These are phyloP conservation scores for Caenorhabditis briggsae DNA, from an alignment of 1,140 invertebrate species.

Conservation along the genomic window DNA sequence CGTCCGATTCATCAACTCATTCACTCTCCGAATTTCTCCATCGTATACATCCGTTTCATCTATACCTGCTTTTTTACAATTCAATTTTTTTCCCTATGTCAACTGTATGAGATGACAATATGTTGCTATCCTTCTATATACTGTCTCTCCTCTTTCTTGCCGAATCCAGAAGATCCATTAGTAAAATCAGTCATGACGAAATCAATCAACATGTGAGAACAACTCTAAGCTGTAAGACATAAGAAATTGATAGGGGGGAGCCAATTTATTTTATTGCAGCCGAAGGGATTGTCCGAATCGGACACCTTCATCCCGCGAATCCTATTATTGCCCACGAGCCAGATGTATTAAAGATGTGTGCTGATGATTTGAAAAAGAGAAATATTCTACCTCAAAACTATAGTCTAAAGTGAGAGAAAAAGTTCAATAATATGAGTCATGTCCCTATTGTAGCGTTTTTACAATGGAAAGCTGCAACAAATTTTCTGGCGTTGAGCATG, in stretches of 20 bases:
- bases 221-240: slow-evolving; percentile 29
- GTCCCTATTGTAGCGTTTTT: slow-evolving; percentile 67
- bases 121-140: neutral
- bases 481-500: slow-evolving; percentile 76
- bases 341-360: slow-evolving; percentile 75
- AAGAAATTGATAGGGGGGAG: too few relatives aligned
- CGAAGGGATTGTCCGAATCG: slow-evolving; percentile 72
- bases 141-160: neutral
- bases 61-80: neutral
- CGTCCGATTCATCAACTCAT: slow-evolving; percentile 25
- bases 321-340: slow-evolving; percentile 77
- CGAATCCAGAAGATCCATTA: slow-evolving; percentile 41
- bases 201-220: slow-evolving; percentile 41
- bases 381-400: slow-evolving; percentile 74
- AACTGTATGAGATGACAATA: slow-evolving; percentile 13
- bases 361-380: slow-evolving; percentile 73
- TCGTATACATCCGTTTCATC: neutral
- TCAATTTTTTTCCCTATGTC: neutral
- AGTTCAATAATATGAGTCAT: neutral
- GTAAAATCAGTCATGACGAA: slow-evolving; percentile 43
- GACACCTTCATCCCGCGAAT: slow-evolving; percentile 75
- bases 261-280: slow-evolving; percentile 21
- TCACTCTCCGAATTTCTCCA: slow-evolving; percentile 11
- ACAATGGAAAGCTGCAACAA: slow-evolving; percentile 78
- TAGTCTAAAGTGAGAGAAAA: slow-evolving; percentile 67